These are phyloP conservation scores for Pica pica DNA, from an alignment of 2,113 vertebrate genomes.

Conservation along the genomic window DNA sequence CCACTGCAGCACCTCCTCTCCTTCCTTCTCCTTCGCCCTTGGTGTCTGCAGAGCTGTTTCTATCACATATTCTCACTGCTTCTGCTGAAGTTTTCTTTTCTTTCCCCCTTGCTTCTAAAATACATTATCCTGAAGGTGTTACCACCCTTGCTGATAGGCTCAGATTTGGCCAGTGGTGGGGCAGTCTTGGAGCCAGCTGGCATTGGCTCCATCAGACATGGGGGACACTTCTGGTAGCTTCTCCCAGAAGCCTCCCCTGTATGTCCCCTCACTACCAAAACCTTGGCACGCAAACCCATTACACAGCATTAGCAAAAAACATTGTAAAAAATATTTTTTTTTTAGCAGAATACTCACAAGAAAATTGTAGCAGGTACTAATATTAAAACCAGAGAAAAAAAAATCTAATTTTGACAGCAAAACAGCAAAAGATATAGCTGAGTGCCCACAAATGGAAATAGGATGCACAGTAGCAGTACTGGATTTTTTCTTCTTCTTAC, in stretches of 20 bases:
- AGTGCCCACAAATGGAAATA: not conserved
- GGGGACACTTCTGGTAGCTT: not conserved
- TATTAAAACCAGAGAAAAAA: not conserved
- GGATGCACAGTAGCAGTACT: not conserved
- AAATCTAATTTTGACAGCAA: not conserved
- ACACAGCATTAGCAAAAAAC: not conserved
- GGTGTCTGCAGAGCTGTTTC: not conserved
- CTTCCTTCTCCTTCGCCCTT: not conserved
- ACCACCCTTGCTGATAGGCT: rapidly evolving
- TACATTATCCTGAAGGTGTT: not conserved
- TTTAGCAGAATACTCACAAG: not conserved
- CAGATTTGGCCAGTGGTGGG: not conserved
- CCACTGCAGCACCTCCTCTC: not conserved
- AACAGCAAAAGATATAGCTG: not conserved
- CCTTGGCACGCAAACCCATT: not conserved
- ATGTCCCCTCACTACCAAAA: not conserved
- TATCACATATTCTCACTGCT: not conserved
- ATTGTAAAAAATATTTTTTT: not conserved
- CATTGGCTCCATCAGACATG: too few relatives aligned
- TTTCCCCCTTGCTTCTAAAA: not conserved
- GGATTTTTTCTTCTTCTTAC: not conserved
- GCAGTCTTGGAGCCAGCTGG: not conserved
- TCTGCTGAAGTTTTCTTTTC: not conserved
- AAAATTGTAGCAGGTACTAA: not conserved
- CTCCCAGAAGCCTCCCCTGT: not conserved